Evolutionary conservation across 2,113 vertebrate species (phyloP).

Genomic region (Gasterosteus aculeatus): DNA sequence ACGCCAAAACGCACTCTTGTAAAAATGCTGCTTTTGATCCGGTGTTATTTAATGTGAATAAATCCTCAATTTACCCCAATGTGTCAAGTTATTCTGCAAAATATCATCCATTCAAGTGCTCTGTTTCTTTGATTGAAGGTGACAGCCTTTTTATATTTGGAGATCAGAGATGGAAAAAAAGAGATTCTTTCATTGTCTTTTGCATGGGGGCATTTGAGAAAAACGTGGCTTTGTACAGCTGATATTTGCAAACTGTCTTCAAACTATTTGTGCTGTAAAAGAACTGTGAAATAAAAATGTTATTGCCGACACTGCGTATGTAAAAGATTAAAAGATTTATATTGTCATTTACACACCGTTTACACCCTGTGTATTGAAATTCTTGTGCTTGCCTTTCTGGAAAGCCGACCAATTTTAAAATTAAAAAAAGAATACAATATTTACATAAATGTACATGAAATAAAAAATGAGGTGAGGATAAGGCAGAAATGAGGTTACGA

Average conservation of each 20-base stretch:
- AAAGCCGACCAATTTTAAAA: no score
- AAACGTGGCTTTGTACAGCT: background rate
- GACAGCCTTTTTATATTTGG: background rate
- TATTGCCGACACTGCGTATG: background rate
- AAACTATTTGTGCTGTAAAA: conserved; percentile 10
- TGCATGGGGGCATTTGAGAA: background rate
- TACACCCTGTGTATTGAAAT: no score
- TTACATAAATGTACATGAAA: no score
- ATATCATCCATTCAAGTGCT: conserved; percentile 16
- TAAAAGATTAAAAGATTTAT: no score
- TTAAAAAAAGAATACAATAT: no score
- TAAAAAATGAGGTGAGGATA: no score
- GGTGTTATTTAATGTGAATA: conserved; percentile 71
- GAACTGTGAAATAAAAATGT: conserved; percentile 7
- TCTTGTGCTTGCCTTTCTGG: no score
- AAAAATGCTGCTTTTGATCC: conserved; percentile 28
- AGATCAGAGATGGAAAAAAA: background rate
- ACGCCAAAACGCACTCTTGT: conserved; percentile 35
- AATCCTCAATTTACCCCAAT: conserved; percentile 26
- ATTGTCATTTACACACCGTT: no score
- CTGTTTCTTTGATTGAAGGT: background rate
- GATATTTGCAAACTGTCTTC: background rate
- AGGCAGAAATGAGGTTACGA: no score
- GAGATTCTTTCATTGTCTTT: background rate
- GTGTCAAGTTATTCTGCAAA: conserved; percentile 41